Evolutionary conservation across 2,797 vertebrate genomes (phyloP).

Genomic region (Alectoris magna): DNA sequence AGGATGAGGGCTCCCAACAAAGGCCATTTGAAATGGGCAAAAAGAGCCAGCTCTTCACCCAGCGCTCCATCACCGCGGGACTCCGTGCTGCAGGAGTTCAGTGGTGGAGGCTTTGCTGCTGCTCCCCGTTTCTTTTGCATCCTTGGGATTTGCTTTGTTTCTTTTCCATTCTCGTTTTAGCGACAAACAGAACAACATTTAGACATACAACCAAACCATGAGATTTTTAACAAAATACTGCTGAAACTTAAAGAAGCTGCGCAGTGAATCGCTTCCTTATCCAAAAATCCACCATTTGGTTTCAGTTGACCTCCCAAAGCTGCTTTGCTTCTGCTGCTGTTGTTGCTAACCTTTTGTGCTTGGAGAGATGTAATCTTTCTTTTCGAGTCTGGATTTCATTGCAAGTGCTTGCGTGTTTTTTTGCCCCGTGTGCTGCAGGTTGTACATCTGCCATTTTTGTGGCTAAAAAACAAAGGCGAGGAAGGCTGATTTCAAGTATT

Average conservation of each 20-base stretch:
- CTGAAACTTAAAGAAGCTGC: background rate
- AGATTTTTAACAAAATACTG: background rate
- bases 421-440: background rate
- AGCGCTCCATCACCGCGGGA: background rate
- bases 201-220: background rate
- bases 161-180: background rate
- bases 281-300: background rate
- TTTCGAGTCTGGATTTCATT: background rate
- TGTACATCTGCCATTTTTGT: background rate
- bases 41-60: background rate
- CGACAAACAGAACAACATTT: background rate
- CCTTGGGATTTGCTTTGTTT: background rate
- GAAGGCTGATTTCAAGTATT: slow-evolving; percentile 27
- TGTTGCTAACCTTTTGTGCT: background rate
- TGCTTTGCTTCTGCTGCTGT: background rate
- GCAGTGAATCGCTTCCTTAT: background rate
- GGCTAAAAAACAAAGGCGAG: background rate
- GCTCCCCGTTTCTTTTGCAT: background rate
- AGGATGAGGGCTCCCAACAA: background rate
- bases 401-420: background rate
- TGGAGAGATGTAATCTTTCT: background rate
- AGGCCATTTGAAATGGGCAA: background rate
- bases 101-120: background rate
- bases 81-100: background rate
- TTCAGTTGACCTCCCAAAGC: background rate